Conservation (phyloP, 2,797 vertebrate genomes). For the Octomys mimax region DNA sequence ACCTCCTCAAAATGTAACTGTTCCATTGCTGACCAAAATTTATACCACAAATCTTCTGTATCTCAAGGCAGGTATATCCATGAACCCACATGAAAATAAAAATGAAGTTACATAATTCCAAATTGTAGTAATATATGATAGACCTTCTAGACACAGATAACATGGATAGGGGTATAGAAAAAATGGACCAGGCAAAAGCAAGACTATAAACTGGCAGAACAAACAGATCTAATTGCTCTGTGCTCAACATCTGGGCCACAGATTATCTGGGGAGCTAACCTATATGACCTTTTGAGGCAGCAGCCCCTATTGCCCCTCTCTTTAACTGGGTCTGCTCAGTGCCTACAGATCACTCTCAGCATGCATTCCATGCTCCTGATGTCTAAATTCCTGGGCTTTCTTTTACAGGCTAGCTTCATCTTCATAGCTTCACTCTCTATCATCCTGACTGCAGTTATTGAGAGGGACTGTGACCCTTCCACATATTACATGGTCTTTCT, state of each 20-base stretch:
- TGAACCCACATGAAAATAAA: background rate
- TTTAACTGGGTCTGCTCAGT: no score
- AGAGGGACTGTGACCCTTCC: background rate
- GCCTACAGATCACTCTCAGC: background rate
- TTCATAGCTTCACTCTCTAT: background rate
- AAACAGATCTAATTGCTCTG: no score
- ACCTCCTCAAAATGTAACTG: background rate
- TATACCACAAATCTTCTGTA: background rate
- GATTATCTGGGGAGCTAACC: no score
- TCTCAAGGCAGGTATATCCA: background rate
- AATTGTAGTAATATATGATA: background rate
- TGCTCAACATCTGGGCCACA: no score
- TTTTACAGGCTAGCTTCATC: background rate
- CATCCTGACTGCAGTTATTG: background rate
- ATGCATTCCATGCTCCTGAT: background rate
- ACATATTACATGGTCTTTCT: background rate
- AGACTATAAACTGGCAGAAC: no score
- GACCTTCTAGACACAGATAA: no score
- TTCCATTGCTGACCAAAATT: background rate
- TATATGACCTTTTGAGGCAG: no score
- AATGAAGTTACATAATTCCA: background rate
- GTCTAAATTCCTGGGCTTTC: background rate
- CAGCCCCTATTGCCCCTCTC: no score
- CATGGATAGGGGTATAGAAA: no score
- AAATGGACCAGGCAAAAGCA: no score